Percentiles rank a stretch among this genome's conserved stretches.
Evolutionary conservation across 2,113 vertebrate species (phyloP).

Genomic region (Monarcha castaneiventris): DNA sequence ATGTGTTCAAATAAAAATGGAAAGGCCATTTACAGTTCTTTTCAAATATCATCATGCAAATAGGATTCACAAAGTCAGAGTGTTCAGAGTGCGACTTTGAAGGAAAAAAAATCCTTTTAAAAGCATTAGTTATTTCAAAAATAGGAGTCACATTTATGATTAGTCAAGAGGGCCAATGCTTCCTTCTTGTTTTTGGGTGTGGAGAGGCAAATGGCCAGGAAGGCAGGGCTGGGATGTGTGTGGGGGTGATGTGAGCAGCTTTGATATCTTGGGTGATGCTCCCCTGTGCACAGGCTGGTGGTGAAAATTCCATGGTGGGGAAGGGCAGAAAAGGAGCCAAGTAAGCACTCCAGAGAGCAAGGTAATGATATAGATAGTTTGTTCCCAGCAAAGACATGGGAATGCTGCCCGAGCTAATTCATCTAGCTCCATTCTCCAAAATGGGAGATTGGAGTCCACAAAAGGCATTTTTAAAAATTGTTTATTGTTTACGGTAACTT

Average conservation of each 20-base stretch:
- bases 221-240: background rate
- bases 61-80: background rate
- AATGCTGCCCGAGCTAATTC: background rate
- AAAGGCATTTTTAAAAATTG: background rate
- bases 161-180: background rate
- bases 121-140: background rate
- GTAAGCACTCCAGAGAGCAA: background rate
- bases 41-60: background rate
- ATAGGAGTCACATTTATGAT: background rate
- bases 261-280: background rate
- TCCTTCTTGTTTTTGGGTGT: background rate
- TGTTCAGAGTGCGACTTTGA: background rate
- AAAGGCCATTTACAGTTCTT: background rate
- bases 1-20: constrained; percentile 19
- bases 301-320: background rate
- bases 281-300: background rate
- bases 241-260: background rate
- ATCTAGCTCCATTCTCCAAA: background rate
- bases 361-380: background rate
- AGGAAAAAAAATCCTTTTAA: background rate
- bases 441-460: background rate
- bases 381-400: background rate
- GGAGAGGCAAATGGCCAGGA: background rate
- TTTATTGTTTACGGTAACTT: background rate
- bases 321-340: background rate